Base-by-base conservation (phyloP, 2,797 vertebrate genomes). In the Margarornis squamiger region DNA sequence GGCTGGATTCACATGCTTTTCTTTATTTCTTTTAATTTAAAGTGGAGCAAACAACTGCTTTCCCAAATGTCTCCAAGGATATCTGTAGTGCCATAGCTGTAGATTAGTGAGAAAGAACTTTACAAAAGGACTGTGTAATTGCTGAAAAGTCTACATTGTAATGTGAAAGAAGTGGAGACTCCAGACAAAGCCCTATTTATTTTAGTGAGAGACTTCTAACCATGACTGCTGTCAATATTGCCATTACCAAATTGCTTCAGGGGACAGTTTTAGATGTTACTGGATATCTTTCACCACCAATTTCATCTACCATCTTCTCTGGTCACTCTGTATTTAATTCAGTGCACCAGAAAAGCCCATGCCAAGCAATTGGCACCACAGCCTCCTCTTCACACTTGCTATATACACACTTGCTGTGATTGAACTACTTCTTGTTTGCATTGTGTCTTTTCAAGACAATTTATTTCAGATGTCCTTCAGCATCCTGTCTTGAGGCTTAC, bases 71-170 rank as follows among this genome's bases (percentile, higher is more conserved):
- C 80, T 81, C 39, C 45, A 85, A 92, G 73, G 72, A 61, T 89
- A 91, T 92, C 75, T 93, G 95, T 96, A 93, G 91, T 45, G 48
- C 13, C 46, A 76, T 22, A 72, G 36, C 39, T 85, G 27, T 46
- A 67, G 59, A 48, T 67, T 57, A 63, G 57, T 24, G n/a, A 88
- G n/a, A 87, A 78, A 81, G 19, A 94, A 73, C 34, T 93, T 83
- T 38, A 95, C 43, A 65, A 73, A 88, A 94, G 76, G 57, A 19
- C 54, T 79, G 52, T 95, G 38, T 70, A 94, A 88, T 90, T 95
- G 52, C 78, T 84, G n/a, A 74, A 81, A 89, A 93, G 77, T 89
- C 83, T 80, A 86, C 84, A 90, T 92, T 87, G 30, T n/a, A 67
- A 22, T 51, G 22, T 38, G 24, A 87, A 79, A 68, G 46, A 75